Base-by-base conservation (phyloP, 1,140 invertebrate species). In the Diorhabda sublineata region DNA sequence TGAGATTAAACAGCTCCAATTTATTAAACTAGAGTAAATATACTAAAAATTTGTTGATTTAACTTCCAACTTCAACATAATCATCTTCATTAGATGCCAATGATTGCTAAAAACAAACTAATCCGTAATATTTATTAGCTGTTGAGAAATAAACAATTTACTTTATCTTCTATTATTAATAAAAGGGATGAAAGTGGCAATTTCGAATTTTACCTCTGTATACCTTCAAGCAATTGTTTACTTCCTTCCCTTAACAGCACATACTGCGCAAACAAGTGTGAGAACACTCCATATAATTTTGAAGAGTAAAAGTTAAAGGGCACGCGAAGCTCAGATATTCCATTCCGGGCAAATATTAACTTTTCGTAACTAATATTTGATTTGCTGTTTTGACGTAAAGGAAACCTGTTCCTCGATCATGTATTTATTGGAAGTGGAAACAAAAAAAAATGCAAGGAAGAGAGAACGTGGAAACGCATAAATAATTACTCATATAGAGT, bases 151-250 rank as follows among this genome's bases (percentile, higher is more conserved):
- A 58, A 58, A 65, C 64, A 52, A 41, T 65, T 42, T 52, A 52
- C 47, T 6, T 52, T 52, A 8, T 52, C 56, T 45, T 62, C 42
- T 11, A 44, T 26, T 58, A 58, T 58, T 65, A 65, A 65, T 65
- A 65, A 65, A 65, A 65, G 64, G 64, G 64, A 65, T 65, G 47
- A 65, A 26, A 65, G 64, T 44, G 45, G 45, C 64, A 57, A 11
- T 47, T 5, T 8, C 8, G 41, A 56, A 65, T 56, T 65, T 65
- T 56, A 65, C 64, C 64, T 65, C 64, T 42, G 42, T 65, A 65
- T 52, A 52, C 64, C 64, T 65, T 65, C 64, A 7, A 65, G 64
- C 64, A 58, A 65, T 65, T 65, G 56, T 65, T 65, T 65, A 43
- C 64, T 65, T 65, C 64, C 64, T 65, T 65, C 64, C 64, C 58